Percentiles rank a stretch among this genome's conserved stretches.
phyloP scores from a whole-genome alignment of 2,888 invertebrate species.

The Falcaria lacertinaria region DNA sequence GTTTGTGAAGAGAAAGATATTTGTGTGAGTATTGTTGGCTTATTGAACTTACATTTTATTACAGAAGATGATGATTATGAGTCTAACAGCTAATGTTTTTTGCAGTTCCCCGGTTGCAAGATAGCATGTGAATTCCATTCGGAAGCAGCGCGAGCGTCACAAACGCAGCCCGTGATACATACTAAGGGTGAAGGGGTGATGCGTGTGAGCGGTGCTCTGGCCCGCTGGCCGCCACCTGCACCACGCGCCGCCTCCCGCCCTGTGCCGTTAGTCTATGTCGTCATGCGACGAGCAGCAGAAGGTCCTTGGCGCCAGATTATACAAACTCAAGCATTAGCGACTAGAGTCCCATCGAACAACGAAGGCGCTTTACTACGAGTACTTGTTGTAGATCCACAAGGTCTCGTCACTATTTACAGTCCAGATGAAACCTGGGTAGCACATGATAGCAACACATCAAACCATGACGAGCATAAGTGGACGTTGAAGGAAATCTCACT shows the following conservation, averaged over 20 bases:
- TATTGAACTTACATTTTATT: too few species aligned
- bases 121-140: constrained; percentile 85
- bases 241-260: constrained; percentile 78
- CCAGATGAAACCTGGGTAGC: constrained; percentile 82
- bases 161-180: constrained; percentile 84
- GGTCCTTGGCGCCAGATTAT: constrained; percentile 84
- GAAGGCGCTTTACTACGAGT: constrained; percentile 83
- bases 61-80: too few species aligned
- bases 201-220: constrained; percentile 81
- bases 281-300: constrained; percentile 82
- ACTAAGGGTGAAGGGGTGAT: constrained; percentile 85
- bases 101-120: constrained; percentile 86
- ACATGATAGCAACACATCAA: constrained; percentile 73
- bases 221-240: constrained; percentile 83
- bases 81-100: constrained; percentile 25
- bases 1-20: constrained; percentile 85
- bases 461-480: constrained; percentile 78
- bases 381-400: constrained; percentile 84
- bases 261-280: constrained; percentile 83
- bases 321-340: constrained; percentile 82
- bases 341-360: constrained; percentile 82
- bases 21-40: constrained; percentile 85
- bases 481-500: constrained; percentile 83
- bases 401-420: constrained; percentile 84
- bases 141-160: constrained; percentile 81